These are phyloP conservation scores for Cyphotilapia sp. DNA, from an alignment of 2,113 vertebrate genomes.

Conservation along the genomic window DNA sequence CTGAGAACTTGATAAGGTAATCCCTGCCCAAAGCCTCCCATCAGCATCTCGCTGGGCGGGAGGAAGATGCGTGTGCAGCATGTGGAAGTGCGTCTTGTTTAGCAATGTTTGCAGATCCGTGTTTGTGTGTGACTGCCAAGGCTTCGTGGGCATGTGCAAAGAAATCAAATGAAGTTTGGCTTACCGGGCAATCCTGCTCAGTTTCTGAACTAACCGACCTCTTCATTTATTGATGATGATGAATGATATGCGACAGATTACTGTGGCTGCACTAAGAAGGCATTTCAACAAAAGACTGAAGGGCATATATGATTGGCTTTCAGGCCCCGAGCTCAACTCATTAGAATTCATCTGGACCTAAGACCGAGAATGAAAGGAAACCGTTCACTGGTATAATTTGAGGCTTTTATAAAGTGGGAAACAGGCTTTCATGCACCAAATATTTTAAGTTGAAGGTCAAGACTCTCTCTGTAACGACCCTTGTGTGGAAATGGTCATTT, in stretches of 20 bases:
- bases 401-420: constrained; percentile 16
- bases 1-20: constrained; percentile 75
- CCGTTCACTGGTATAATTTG: constrained; percentile 36
- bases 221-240: constrained; percentile 41
- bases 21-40: constrained; percentile 54
- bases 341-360: constrained; percentile 47
- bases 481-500: constrained; percentile 2
- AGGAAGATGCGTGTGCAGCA: constrained; percentile 21
- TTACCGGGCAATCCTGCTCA: not conserved
- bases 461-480: constrained; percentile 1
- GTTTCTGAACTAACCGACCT: not conserved
- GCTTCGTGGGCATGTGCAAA: not conserved
- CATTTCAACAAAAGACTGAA: constrained; percentile 42
- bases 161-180: not conserved
- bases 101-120: not conserved
- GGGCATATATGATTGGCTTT: constrained; percentile 51
- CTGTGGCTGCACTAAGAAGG: constrained; percentile 4
- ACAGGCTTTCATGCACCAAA: constrained; percentile 41
- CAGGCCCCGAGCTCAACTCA: constrained; percentile 24
- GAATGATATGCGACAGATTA: constrained; percentile 34
- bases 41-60: constrained; percentile 39
- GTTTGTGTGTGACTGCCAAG: not conserved
- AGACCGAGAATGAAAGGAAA: constrained; percentile 41
- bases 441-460: constrained; percentile 50
- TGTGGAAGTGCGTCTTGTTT: constrained; percentile 12